Conservation (phyloP, 1,140 invertebrate genomes). For the Drosophila subpulchrella region DNA sequence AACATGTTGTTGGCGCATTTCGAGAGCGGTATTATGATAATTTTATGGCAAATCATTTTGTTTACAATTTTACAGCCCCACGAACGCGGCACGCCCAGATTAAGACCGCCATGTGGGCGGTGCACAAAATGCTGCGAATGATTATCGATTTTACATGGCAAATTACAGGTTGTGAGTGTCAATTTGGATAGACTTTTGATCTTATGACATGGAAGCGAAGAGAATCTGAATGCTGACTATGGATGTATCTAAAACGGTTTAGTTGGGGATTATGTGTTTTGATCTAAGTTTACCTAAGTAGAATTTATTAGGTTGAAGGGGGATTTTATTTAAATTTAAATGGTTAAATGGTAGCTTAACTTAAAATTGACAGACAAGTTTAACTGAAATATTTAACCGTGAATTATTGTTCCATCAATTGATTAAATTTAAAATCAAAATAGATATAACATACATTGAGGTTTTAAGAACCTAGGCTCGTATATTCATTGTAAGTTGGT, state of each 20-base stretch:
- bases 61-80: conserved; percentile 74
- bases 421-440: too few relatives aligned
- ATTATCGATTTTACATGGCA: conserved; percentile 80
- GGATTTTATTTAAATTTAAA: background rate
- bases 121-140: conserved; percentile 74
- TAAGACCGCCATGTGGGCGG: conserved; percentile 53
- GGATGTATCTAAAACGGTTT: conserved; percentile 4
- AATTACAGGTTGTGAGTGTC: conserved; percentile 58
- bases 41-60: conserved; percentile 83
- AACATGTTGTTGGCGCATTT: conserved; percentile 82
- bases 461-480: too few relatives aligned
- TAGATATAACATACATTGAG: too few relatives aligned
- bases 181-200: conserved; percentile 48
- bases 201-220: conserved; percentile 10
- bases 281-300: background rate
- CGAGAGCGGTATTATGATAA: conserved; percentile 75
- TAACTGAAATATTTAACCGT: too few relatives aligned
- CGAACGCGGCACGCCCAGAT: conserved; percentile 42
- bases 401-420: too few relatives aligned
- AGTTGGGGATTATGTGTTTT: conserved; percentile 15
- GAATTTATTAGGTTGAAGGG: background rate
- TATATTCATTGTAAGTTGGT: too few relatives aligned
- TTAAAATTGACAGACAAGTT: background rate
- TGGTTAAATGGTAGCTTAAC: background rate
- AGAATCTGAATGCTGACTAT: conserved; percentile 20